Base-by-base conservation (phyloP, 2,113 vertebrate genomes). In the Ploceus nigricollis region DNA sequence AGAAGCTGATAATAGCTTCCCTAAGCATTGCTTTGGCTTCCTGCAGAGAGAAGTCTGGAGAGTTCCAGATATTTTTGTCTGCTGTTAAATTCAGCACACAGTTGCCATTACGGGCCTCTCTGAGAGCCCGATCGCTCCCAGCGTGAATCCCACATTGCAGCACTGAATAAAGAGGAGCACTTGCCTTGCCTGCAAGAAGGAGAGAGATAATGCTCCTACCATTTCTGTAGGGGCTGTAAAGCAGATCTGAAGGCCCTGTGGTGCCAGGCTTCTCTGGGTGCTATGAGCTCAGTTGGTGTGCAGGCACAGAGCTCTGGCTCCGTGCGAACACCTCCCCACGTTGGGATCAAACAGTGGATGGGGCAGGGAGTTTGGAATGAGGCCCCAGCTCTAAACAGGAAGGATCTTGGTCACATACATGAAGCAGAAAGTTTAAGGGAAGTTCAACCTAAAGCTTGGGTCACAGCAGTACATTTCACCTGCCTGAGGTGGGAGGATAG, bases 31-130 rank as follows among this genome's bases (percentile, higher is more conserved):
- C 85, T 80, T 77, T 68, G 88, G 48, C 90, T 83, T 89, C 93
- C 94, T 88, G 66, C 76, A 48, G 95, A 68, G 90, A 81, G 71
- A 86, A 95, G 79, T 90, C 92, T 93, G 92, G 90, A 95, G 88
- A 95, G 88, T 73, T 96, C 82, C 92, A 86, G 82, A 87, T 94
- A 87, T 89, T 96, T 96, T 90, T 81, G 51, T 86, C 76, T 75
- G 80, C 31, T 83, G 90, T 94, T 95, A 93, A 95, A 97, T 95
- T 94, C 96, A 78, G 80, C 69, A 18, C 79, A n/a, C 42, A 71
- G 76, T 56, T 93, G 65, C 86, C 79, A 70, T 90, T 80, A 86
- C 10, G 2, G 63, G 40, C 21, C 72, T 30, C 42, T 45, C 53
- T 12, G 60, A 79, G 78, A 95, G 82, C 71, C 76, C 56, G 71